Evolutionary conservation across 2,888 invertebrate species (phyloP).

Genomic region (Phasia obesa): DNA sequence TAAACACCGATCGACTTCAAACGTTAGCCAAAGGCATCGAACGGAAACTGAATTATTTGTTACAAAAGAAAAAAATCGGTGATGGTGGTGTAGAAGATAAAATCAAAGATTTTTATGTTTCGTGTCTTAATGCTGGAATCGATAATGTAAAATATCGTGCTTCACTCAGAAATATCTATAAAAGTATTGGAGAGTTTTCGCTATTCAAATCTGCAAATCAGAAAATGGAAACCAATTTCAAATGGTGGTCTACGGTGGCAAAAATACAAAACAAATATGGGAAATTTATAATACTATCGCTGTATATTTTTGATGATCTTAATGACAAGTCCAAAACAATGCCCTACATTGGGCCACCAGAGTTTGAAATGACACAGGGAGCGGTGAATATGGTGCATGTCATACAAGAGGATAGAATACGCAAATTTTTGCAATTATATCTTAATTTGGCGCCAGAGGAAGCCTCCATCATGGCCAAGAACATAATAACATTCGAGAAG

Average conservation of each 20-base stretch:
- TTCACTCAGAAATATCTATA: constrained; percentile 71
- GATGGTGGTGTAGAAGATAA: constrained; percentile 72
- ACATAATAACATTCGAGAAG: constrained; percentile 73
- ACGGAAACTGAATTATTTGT: constrained; percentile 70
- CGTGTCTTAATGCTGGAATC: constrained; percentile 73
- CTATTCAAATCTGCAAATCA: constrained; percentile 32
- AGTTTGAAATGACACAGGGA: constrained; percentile 17
- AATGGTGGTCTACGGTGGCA: constrained; percentile 77
- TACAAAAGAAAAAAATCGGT: constrained; percentile 59
- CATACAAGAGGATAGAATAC: constrained; percentile 43
- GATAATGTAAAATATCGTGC: constrained; percentile 73
- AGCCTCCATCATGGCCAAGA: constrained; percentile 72
- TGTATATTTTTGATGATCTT: constrained; percentile 76
- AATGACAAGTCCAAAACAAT: constrained; percentile 73
- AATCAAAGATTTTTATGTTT: constrained; percentile 76
- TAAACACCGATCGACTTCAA: constrained; percentile 74
- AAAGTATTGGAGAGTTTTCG: constrained; percentile 76
- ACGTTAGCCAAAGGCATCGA: constrained; percentile 75
- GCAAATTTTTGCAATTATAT: constrained; percentile 70
- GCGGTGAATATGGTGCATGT: constrained; percentile 58
- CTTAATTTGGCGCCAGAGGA: constrained; percentile 71
- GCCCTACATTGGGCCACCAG: constrained; percentile 75
- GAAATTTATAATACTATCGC: constrained; percentile 74
- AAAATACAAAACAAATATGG: constrained; percentile 76
- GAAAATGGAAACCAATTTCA: constrained; percentile 73